phyloP scores from a whole-genome alignment of 1,140 invertebrate genomes.

The Rhizoglyphus robini region DNA sequence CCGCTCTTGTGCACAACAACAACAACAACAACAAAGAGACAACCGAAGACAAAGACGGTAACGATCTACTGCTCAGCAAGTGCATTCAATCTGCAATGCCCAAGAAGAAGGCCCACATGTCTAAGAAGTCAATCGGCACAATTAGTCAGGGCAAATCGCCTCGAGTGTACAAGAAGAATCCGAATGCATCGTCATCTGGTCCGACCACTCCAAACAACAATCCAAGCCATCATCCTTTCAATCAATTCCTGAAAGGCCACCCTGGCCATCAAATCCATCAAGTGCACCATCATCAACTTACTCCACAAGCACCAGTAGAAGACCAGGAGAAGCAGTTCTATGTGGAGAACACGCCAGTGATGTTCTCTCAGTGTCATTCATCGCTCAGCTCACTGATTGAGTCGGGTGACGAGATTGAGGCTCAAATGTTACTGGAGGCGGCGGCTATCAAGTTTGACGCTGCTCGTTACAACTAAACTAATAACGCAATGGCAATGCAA shows the following conservation, averaged over 20 bases:
- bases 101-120: too few relatives aligned
- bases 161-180: neutral
- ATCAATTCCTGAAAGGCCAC: too few relatives aligned
- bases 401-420: constrained; percentile 1
- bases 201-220: neutral
- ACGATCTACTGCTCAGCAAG: neutral
- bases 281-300: too few relatives aligned
- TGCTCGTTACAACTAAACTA: neutral
- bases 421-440: neutral
- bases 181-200: neutral
- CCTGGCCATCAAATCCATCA: neutral
- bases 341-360: constrained; percentile 9
- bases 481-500: neutral
- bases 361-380: constrained; percentile 13
- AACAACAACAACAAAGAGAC: neutral
- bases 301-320: too few relatives aligned
- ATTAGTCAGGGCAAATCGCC: neutral
- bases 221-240: neutral
- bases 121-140: too few relatives aligned
- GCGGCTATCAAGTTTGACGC: neutral
- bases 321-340: too few relatives aligned
- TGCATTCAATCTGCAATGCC: neutral
- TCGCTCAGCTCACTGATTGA: neutral
- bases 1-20: too few relatives aligned
- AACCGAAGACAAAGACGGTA: neutral